Evolutionary conservation across 1,140 invertebrate species (phyloP).

Genomic region (Cydia amplana): DNA sequence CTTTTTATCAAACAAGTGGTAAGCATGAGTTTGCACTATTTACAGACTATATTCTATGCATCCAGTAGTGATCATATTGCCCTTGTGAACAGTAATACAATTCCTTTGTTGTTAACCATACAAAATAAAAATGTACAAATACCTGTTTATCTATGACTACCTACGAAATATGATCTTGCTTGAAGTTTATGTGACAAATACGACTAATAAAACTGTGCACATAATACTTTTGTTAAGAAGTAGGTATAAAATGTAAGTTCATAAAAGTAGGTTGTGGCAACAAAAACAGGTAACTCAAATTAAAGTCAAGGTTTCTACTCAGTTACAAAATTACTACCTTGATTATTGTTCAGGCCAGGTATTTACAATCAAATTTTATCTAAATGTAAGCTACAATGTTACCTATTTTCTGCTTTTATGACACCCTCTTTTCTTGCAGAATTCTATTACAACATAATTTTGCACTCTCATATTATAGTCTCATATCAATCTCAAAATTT

Average conservation of each 20-base stretch:
- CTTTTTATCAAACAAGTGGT: conserved; percentile 32
- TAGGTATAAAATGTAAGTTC: neutral
- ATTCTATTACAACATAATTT: no score
- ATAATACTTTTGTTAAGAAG: neutral
- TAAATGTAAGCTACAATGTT: neutral
- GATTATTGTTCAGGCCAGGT: neutral
- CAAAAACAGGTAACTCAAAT: conserved; percentile 16
- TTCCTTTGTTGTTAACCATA: conserved; percentile 16
- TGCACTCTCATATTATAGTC: no score
- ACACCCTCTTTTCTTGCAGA: no score
- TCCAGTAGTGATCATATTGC: conserved; percentile 15
- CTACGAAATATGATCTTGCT: conserved; percentile 13
- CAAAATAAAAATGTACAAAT: conserved; percentile 11
- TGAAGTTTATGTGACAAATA: neutral
- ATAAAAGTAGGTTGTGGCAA: neutral
- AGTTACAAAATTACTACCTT: conserved; percentile 12
- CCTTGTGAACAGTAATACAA: neutral
- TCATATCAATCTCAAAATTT: neutral
- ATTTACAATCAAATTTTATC: neutral
- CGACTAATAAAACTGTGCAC: neutral
- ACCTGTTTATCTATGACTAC: conserved; percentile 6
- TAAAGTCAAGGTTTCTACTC: conserved; percentile 14
- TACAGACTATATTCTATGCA: conserved; percentile 21
- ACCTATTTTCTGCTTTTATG: no score
- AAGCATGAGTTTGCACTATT: conserved; percentile 43